Evolutionary conservation across 2,113 vertebrate species (phyloP), one percentile per base, ranked within the genome.

Genomic region (Phaethon lepturus): DNA sequence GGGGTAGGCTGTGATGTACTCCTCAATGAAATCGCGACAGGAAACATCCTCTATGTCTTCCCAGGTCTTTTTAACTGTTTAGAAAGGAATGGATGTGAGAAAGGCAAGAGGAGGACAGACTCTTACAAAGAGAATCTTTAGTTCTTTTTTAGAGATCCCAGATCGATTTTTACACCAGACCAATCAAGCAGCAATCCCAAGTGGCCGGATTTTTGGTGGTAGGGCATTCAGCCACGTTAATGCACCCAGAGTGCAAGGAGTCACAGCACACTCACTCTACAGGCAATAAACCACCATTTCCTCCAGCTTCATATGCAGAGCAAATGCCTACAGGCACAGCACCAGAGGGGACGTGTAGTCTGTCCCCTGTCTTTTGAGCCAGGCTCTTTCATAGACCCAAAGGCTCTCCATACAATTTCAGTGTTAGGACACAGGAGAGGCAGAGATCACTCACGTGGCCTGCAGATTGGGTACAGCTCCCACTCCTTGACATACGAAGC

Each of bases 21-120:
- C 99, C 95, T 99, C 99, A 2, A 99, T 99, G 95, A 99, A 99
- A 95, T 99, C 99, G 23, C 99, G 98, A 52, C 99, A 99, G 4
- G 99, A 99, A 23, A 98, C 96, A 8, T 99, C 99, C 90, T 99
- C 99, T 13, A 99, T 99, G 95, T 99, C 99, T 33, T 99, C 99
- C 99, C 99, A 99, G 1, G 98, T 98, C 69, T 98, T 99, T 47
- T 98, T 98, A 76, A 99, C 99, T 99, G 97, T n/a, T 73, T 20
- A 60, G 75, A 72, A 64, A 64, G 35, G 85, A 64, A 75, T 9
- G 22, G 2, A 13, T 2, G 13, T 31, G 22, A 92, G 19, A 88
- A 86, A 52, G 7, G n/a, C n/a, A 83, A 76, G 35, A 93, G 7
- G 26, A 25, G 40, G 20, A 44, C 60, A 91, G 50, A 13, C 31